These are phyloP conservation scores for Ypsolopha sequella DNA, from an alignment of 2,888 invertebrate genomes.

Conservation along the genomic window DNA sequence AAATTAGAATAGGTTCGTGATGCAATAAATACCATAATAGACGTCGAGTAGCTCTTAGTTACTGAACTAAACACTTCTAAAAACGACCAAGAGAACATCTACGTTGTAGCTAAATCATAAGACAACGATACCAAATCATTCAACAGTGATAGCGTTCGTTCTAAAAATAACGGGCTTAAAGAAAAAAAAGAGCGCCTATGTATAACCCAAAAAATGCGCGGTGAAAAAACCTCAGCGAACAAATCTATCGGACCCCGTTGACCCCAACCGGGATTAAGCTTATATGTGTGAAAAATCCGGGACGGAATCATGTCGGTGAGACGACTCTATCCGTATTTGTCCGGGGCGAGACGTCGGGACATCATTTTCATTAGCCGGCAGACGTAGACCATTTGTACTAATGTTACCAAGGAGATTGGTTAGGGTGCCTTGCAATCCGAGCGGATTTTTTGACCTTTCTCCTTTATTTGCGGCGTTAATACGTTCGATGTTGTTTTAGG, in stretches of 20 bases:
- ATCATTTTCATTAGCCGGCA: conserved; percentile 6
- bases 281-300: conserved; percentile 5
- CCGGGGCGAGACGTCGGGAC: conserved; percentile 2
- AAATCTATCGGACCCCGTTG: conserved; percentile 4
- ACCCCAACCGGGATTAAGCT: conserved; percentile 1
- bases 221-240: not conserved
- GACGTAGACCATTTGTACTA: conserved; percentile 3
- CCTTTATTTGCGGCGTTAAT: not conserved
- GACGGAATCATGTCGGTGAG: conserved; percentile 1
- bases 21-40: not conserved
- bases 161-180: no score
- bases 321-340: conserved; percentile 4
- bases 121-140: no score
- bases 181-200: not conserved
- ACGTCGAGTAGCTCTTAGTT: not conserved
- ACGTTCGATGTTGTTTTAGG: not conserved
- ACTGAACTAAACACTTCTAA: no score
- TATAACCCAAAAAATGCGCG: not conserved
- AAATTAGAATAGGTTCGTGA: conserved; percentile 1
- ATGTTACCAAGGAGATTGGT: conserved; percentile 1
- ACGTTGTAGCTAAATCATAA: no score
- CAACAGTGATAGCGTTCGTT: no score
- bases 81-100: no score
- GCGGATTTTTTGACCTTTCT: conserved; percentile 1
- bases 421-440: not conserved